Conservation (phyloP, 2,113 vertebrate genomes). For the Ciconia maguari region DNA sequence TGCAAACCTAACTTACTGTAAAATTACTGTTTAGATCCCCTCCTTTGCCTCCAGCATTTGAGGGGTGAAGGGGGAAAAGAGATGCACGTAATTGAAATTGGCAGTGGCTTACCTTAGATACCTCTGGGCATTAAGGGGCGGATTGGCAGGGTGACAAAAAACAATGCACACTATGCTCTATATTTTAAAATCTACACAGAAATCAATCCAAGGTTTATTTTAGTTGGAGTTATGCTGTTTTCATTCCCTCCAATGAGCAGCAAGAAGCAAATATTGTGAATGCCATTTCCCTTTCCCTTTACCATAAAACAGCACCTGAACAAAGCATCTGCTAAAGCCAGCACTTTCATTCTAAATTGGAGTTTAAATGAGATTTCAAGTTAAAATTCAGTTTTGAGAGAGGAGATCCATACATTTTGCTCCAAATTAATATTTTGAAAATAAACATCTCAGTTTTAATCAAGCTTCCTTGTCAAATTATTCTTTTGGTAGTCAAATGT, state of each 20-base stretch:
- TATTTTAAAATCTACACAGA: neutral
- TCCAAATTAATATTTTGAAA: neutral
- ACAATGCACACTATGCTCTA: fast-evolving
- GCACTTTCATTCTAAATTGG: neutral
- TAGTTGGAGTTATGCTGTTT: neutral
- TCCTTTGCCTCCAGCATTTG: neutral
- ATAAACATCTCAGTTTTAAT: neutral
- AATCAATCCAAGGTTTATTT: neutral
- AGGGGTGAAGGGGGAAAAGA: neutral
- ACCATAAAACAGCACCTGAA: neutral
- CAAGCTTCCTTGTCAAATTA: neutral
- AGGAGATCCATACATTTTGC: neutral
- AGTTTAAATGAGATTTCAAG: neutral
- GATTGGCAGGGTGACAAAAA: neutral
- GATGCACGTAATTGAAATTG: neutral
- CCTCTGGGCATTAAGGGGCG: neutral
- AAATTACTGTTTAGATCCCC: neutral
- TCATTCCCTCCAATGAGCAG: neutral
- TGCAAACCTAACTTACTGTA: neutral
- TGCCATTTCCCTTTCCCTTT: neutral
- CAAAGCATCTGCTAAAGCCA: neutral
- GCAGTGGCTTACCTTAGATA: neutral
- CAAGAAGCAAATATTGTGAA: neutral
- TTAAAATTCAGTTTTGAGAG: neutral
- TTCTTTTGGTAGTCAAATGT: neutral